Conservation (phyloP, 2,113 vertebrate species). For the Eublepharis macularius region DNA sequence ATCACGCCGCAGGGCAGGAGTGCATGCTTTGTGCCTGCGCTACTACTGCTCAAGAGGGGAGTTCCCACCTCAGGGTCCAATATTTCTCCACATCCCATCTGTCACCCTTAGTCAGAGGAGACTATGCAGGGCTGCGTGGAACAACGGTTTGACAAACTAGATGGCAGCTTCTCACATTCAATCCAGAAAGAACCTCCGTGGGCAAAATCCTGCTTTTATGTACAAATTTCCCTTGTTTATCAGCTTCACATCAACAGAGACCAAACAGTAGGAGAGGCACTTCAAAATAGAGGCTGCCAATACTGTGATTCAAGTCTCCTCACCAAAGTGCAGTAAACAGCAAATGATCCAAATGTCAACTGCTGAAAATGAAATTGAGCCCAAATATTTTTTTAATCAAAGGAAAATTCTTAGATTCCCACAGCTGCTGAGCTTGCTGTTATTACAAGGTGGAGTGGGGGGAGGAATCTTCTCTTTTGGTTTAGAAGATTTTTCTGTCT, state of each 20-base stretch:
- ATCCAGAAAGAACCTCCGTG: not conserved
- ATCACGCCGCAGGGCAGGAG: too few relatives aligned
- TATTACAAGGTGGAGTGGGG: not conserved
- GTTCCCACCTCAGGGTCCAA: too few relatives aligned
- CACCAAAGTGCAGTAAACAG: not conserved
- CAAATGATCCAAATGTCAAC: not conserved
- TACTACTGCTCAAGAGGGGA: too few relatives aligned
- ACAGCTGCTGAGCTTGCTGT: not conserved
- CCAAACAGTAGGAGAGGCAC: fast-evolving
- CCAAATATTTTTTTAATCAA: not conserved
- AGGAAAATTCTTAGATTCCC: constrained; percentile 6
- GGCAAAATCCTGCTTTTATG: not conserved
- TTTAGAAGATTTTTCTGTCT: constrained; percentile 44
- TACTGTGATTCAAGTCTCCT: not conserved
- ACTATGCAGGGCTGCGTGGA: not conserved
- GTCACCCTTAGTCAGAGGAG: not conserved
- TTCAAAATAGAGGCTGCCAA: not conserved
- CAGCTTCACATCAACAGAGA: not conserved
- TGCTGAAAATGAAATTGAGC: constrained; percentile 20
- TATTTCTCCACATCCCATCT: too few relatives aligned
- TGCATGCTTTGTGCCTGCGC: too few relatives aligned
- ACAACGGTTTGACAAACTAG: not conserved
- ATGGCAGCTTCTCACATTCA: not conserved
- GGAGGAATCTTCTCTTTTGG: constrained; percentile 12
- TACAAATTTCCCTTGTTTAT: not conserved